Base-by-base conservation (phyloP, 2,113 vertebrate genomes). In the Ailuropoda melanoleuca region DNA sequence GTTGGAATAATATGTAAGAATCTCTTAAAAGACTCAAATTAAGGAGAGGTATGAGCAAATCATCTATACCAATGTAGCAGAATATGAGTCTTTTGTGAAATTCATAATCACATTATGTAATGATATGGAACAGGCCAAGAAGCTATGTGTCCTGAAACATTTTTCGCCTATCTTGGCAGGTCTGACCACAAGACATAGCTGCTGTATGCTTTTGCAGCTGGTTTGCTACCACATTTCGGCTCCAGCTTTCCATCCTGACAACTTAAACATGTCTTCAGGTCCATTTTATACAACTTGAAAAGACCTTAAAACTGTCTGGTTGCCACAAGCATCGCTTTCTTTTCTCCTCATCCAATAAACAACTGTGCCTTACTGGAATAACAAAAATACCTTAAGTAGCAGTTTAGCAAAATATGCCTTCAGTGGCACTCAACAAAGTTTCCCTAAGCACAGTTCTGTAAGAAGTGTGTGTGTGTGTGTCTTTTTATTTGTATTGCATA, bases 31-130 rank as follows among this genome's bases (percentile, higher is more conserved):
- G 99, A 99, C 98, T 97, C 99, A 99, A 98, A 99, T 99, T 97
- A 98, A 98, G 91, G 99, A 99, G 98, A 99, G 99, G 96, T 99
- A 99, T 29, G 99, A 99, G 98, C 99, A 99, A 98, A 99, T 99
- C 95, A 98, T 99, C 72, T 99, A 99, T 97, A 99, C 98, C 98
- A 99, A 99, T 98, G 98, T 99, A 82, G 99, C 99, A 99, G 99
- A 86, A 39, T 53, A 66, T 50, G 31, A 75, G 21, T 74, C 83
- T 77, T 75, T 39, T 83, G 85, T 66, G 56, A 82, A 88, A 93
- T 75, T 62, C 37, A 58, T 39, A 89, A 1, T 89, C 24, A 43
- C 24, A 88, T 64, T 82, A 74, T 50, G 37, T 6, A 3, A 89
- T 0, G 0, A 58, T 10, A 39, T 14, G 18, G 18, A 4, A 96